These are phyloP conservation scores for Hylomyscus alleni DNA, from an alignment of 2,797 vertebrate species.

Conservation along the genomic window DNA sequence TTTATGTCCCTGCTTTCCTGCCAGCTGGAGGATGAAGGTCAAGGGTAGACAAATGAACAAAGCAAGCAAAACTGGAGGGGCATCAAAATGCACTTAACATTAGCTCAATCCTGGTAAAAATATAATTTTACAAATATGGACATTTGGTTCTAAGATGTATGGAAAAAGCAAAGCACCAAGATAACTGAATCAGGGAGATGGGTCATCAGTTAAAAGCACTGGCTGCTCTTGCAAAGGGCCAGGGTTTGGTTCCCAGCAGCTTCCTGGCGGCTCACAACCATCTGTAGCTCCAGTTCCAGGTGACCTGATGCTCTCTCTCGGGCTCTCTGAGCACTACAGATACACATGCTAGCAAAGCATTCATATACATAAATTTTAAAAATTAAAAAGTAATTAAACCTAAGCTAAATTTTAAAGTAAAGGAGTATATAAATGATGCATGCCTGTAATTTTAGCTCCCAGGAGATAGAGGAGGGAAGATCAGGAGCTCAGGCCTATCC, in stretches of 20 bases:
- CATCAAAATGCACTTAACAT: not conserved
- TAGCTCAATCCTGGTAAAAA: not conserved
- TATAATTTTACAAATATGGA: slow-evolving; percentile 23
- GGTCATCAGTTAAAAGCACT: not conserved
- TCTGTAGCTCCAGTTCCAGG: not conserved
- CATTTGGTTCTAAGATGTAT: slow-evolving; percentile 29
- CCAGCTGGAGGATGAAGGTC: not conserved
- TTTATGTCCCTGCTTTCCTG: not conserved
- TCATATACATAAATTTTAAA: not conserved
- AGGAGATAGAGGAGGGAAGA: not conserved
- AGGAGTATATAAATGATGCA: not conserved
- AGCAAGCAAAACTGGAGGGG: not conserved
- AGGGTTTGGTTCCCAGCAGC: not conserved
- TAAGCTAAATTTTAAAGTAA: not conserved
- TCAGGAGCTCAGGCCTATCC: too few species aligned
- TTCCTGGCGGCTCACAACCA: not conserved
- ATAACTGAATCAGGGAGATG: not conserved
- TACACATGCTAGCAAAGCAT: not conserved
- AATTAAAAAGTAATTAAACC: not conserved
- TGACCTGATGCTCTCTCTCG: not conserved
- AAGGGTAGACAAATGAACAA: not conserved
- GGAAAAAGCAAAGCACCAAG: not conserved
- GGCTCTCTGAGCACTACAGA: not conserved
- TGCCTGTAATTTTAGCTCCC: not conserved
- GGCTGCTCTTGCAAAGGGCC: not conserved